Percentiles rank a stretch among this genome's conserved stretches.
These are phyloP conservation scores for Drosophila bipectinata DNA, from an alignment of 1,140 invertebrate species.

Conservation along the genomic window DNA sequence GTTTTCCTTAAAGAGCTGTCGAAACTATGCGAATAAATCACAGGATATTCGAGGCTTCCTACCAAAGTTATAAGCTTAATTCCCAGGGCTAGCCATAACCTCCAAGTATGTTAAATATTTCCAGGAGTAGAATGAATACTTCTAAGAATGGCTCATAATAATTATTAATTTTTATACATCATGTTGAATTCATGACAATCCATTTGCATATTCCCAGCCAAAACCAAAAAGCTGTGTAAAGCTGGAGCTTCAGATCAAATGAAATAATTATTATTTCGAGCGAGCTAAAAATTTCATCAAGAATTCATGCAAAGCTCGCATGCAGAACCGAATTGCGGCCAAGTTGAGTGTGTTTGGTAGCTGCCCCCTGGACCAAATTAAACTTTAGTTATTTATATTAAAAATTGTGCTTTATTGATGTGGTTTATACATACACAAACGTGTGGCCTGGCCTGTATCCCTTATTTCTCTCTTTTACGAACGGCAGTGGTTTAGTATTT, in stretches of 20 bases:
- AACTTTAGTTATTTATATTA: slow-evolving; percentile 82
- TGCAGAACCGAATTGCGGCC: slow-evolving; percentile 26
- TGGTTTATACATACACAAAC: slow-evolving; percentile 56
- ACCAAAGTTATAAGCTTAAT: background rate
- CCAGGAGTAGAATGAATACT: background rate
- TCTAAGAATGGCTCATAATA: background rate
- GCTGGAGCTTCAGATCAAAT: slow-evolving; percentile 36
- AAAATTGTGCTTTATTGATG: slow-evolving; percentile 81
- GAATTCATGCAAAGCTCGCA: slow-evolving; percentile 44
- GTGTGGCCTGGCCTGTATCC: slow-evolving; percentile 28
- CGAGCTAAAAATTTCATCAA: slow-evolving; percentile 38
- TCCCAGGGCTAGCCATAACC: background rate
- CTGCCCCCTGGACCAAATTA: slow-evolving; percentile 60
- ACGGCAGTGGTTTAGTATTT: slow-evolving; percentile 55
- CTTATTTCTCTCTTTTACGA: slow-evolving; percentile 50
- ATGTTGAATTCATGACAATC: slow-evolving; percentile 1
- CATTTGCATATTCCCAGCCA: slow-evolving; percentile 11
- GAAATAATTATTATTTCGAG: slow-evolving; percentile 64
- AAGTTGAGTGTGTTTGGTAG: slow-evolving; percentile 10
- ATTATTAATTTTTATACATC: slow-evolving; percentile 1
- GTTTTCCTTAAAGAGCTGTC: slow-evolving; percentile 41
- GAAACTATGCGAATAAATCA: slow-evolving; percentile 41
- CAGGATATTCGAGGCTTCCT: slow-evolving; percentile 2
- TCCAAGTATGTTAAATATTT: background rate
- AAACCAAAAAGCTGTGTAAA: slow-evolving; percentile 9